Percentiles rank a stretch among this genome's conserved stretches.
Conservation (phyloP, 64 coral and sea anemone species). For the Pocillopora damicornis region DNA sequence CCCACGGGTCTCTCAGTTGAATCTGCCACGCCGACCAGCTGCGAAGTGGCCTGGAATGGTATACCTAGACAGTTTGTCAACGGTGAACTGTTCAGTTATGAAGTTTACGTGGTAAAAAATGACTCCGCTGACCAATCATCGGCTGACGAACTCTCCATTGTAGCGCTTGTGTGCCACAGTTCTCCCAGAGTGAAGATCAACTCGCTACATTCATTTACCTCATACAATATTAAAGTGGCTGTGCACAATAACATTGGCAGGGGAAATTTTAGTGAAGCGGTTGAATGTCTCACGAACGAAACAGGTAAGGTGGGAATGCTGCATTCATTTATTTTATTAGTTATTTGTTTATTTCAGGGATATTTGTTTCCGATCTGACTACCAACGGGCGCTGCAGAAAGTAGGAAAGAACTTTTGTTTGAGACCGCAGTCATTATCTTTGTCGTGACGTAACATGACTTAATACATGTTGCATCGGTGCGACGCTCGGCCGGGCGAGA, state of each 20-base stretch:
- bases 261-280: conserved; percentile 21
- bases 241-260: background rate
- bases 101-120: background rate
- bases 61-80: background rate
- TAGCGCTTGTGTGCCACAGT: background rate
- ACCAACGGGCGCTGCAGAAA: no score
- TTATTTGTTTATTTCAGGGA: no score
- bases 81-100: background rate
- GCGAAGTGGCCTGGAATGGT: background rate
- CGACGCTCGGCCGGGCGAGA: no score
- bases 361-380: no score
- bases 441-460: no score
- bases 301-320: background rate
- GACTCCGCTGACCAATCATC: background rate
- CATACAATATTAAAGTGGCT: conserved; percentile 11
- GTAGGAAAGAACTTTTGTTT: no score
- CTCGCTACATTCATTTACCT: background rate
- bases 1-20: background rate
- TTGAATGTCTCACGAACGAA: conserved; percentile 4
- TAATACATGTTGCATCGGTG: no score
- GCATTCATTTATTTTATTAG: background rate
- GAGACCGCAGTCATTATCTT: no score
- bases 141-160: background rate
- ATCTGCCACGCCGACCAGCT: background rate
- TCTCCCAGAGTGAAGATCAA: background rate